Evolutionary conservation across 2,888 invertebrate species (phyloP), one percentile per base, ranked within the genome.

Genomic region (Oxycera nigricornis): DNA sequence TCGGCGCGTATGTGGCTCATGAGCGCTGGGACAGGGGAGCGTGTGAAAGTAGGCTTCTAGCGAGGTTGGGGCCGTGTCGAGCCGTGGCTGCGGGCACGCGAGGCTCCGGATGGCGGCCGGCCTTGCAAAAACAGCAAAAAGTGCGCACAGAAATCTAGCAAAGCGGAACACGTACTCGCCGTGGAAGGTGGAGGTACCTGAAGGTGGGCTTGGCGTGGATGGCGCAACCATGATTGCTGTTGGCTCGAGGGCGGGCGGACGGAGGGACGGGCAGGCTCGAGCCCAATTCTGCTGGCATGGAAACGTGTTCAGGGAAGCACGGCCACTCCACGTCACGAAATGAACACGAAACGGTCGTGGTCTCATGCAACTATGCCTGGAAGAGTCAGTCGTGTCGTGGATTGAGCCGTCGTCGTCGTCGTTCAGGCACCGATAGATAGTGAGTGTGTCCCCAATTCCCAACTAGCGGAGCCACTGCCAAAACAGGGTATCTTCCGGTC

Each of bases 281-380:
- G 61, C 61, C 17, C 31, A 30, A 4, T 61, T 61, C 20, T 31
- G 61, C 61, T 61, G 61, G 31, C 61, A 61, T 61, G 61, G 61
- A 61, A 61, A 61, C 61, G 31, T 61, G 61, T 61, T 61, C 35
- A 31, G 26, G 26, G 61, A 61, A 61, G 31, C 61, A 61, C 61
- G 61, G 61, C n/a, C 61, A 30, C 61, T 31, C 35, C 46, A 68
- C 65, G 65, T 46, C 67, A 68, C 67, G 67, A 46, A 46, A 68
- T 46, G 67, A 68, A 68, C 67, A 68, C 67, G 67, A 68, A 41
- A 24, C 67, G 67, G 67, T 68, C 67, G 67, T 68, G 67, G 67
- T 68, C 46, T 68, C 67, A 68, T 68, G 46, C 67, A 28, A 68
- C 67, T 28, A 28, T 46, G 46, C 50, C 67, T 46, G 67, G 17